Evolutionary conservation across 1,140 invertebrate genomes (phyloP), one percentile per base, ranked within the genome.

Genomic region (Nasonia vitripennis): DNA sequence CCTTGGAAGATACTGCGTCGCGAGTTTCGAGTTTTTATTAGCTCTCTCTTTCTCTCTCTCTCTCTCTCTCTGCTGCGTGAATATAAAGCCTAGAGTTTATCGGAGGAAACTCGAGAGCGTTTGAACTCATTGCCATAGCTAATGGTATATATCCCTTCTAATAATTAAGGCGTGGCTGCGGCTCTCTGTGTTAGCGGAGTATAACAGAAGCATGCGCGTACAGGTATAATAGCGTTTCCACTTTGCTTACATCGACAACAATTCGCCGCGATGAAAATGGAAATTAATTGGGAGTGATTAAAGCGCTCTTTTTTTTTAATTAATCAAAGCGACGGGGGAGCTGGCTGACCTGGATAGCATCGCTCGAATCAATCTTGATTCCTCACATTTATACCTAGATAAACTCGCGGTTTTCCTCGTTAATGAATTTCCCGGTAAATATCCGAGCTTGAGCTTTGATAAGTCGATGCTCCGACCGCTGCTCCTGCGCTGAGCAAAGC

Each of bases 401-500:
- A 45, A 1, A 45, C 41, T 45, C 41, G 41, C 7, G 41, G 10
- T 45, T 45, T 45, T 45, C 10, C 6, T 45, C 6, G 41, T 45
- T 45, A 10, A 45, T 45, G 7, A 45, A 45, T 45, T 45, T 45
- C 41, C 41, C 41, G 41, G 41, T 9, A 45, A 45, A 45, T 45
- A 45, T 45, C 41, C 51, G n/a, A 79, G 34, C 12, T 80, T 31
- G 27, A 45, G 37, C 37, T 45, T 80, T 45, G 37, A 68, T 80
- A 34, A 68, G 27, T 17, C 41, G 41, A 45, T 34, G 27, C 14
- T 67, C 34, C 37, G 20, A 4, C 7, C 3, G 55, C 20, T n/a
- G 20, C 55, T 78, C 10, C 1, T 67, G 45, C 9, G 41, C 11
- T 41, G 4, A 23, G 41, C 34, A 71, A 48, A 79, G 7, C 27